Evolutionary conservation across 2,888 invertebrate genomes (phyloP), one percentile per base, ranked within the genome.

Genomic region (Sarcophaga carnaria): DNA sequence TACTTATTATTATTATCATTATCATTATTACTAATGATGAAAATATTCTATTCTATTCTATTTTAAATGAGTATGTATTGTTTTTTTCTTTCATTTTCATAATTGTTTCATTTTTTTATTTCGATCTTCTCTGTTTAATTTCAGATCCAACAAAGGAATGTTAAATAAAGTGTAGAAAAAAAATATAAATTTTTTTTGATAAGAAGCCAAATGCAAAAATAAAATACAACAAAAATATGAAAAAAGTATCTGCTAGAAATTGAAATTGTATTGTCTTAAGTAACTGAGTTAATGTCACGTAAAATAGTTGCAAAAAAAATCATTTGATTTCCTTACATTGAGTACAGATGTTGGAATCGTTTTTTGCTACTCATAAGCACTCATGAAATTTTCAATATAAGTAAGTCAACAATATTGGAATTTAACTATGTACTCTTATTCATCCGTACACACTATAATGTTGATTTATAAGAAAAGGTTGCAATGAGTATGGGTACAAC

Each of bases 31-130:
- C 81, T 85, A 85, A 86, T 79, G 78, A 76, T 80, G 45, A 74
- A 86, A 86, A 86, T 72, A 86, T 80, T 86, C 69, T 78, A 78
- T 76, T 74, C 70, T 71, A 78, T 67, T 37, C 64, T 80, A 17
- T 54, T 54, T 14, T 64, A 14, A 37, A 37, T 2, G 37, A 37
- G 37, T 37, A 2, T 37, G 2, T 37, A 37, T 8, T 37, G 0
- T 37, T 37, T 37, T 37, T 37, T 37, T 10, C 8, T 72, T 72
- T 66, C 37, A 25, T 72, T 85, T 77, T 14, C 69, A 70, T 71
- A 75, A 49, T 72, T 72, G 22, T 60, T 76, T 60, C 70, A 20
- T 64, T 62, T 63, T 37, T 27, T 60, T 76, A 37, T 74, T 62
- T 63, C 49, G 69, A 10, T 17, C 17, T 14, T 64, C 27, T 59